Evolutionary conservation across 2,888 invertebrate genomes (phyloP), one percentile per base, ranked within the genome.

Genomic region (Balanococcus diminutus): DNA sequence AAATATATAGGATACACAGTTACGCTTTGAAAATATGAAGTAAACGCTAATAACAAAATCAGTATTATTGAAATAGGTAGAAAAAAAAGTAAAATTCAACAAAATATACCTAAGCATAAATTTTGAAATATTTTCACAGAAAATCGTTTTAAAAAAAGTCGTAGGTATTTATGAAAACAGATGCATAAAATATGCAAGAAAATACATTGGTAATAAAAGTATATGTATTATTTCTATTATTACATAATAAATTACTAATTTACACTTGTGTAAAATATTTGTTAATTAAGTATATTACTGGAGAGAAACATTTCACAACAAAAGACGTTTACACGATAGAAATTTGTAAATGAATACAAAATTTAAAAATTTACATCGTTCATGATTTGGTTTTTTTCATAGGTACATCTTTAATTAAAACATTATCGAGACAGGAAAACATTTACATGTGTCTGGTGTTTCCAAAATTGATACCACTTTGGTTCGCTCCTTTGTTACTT

Each of bases 381-480:
- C 75, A 79, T 79, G 36, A 79, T 79, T 79, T 79, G 75, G 75
- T 36, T 79, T 67, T n/a, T 61, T 61, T 79, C 75, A 36, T 8
- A n/a, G n/a, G n/a, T n/a, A 79, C n/a, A 79, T 79, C 36, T 36
- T 67, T 28, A n/a, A 79, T 32, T 67, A 67, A 19, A 79, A 19
- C 16, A 79, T 36, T 14, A 67, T 67, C 16, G 28, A 28, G 28
- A 36, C 36, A 36, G 36, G 36, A 79, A 36, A 36, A 19, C 19
- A 36, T 94, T n/a, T 95, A 98, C 97, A 98, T 98, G 92, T 98
- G 98, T 91, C 98, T 93, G 89, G 98, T 98, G 91, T 97, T 98
- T 88, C 98, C 98, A 89, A 98, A 97, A 91, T 96, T 98, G 90
- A 98, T 96, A 86, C 98, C 99, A 88, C 96, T 96, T 91, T 98